These are phyloP conservation scores for Chloroclysta siterata DNA, from an alignment of 2,888 invertebrate species.

Conservation along the genomic window DNA sequence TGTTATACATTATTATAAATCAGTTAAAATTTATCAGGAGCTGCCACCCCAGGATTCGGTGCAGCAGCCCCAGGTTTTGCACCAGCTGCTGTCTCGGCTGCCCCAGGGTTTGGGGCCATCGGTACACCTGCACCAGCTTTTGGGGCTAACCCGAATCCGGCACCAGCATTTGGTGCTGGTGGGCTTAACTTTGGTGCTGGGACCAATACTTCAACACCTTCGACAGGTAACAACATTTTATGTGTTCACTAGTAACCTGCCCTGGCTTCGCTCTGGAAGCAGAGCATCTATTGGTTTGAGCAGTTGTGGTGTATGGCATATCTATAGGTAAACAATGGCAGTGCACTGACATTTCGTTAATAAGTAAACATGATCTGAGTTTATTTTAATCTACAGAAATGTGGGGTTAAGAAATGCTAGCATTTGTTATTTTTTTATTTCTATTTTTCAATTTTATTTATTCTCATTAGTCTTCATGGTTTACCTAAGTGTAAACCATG, in stretches of 20 bases:
- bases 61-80: constrained; percentile 49
- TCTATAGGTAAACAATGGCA: too few relatives aligned
- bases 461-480: too few relatives aligned
- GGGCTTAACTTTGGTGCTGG: constrained; percentile 70
- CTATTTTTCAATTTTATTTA: too few relatives aligned
- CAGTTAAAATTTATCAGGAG: constrained; percentile 17
- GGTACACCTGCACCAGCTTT: constrained; percentile 52
- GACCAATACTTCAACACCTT: constrained; percentile 55
- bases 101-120: constrained; percentile 53
- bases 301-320: too few relatives aligned
- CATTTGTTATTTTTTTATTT: too few relatives aligned
- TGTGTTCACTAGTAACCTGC: background rate
- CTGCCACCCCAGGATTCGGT: constrained; percentile 33
- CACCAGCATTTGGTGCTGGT: constrained; percentile 62
- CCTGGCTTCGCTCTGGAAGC: too few relatives aligned
- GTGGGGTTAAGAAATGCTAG: too few relatives aligned
- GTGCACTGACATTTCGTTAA: too few relatives aligned
- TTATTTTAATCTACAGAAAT: too few relatives aligned
- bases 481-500: too few relatives aligned
- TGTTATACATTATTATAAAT: background rate
- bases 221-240: constrained; percentile 53
- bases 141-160: constrained; percentile 53
- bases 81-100: background rate
- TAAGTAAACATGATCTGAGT: too few relatives aligned
- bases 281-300: too few relatives aligned